A percentile compares a stretch with the other conserved stretches of the same genome.
These are phyloP conservation scores for Phasianus colchicus DNA, from an alignment of 2,113 vertebrate genomes.

Conservation along the genomic window DNA sequence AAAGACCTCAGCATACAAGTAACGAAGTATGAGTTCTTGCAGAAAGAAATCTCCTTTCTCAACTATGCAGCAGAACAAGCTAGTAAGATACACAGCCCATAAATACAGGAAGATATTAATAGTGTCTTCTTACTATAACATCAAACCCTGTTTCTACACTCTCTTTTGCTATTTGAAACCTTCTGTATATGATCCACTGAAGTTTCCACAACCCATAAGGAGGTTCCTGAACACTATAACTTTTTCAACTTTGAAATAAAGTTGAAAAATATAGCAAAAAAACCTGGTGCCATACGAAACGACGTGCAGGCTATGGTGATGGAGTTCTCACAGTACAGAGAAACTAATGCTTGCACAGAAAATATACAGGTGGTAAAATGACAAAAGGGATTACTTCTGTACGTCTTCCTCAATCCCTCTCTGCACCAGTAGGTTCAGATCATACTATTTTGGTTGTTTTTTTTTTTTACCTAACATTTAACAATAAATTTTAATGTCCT, in stretches of 20 bases:
- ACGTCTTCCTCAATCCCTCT: background rate
- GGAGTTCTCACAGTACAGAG: accelerated
- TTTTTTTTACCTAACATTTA: no score
- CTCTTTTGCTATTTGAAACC: background rate
- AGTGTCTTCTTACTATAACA: background rate
- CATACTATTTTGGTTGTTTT: background rate
- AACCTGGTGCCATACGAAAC: accelerated
- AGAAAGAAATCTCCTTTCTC: background rate
- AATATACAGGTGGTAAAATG: background rate
- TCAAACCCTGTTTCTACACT: background rate
- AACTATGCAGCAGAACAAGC: background rate
- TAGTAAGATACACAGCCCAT: background rate
- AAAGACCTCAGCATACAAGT: background rate
- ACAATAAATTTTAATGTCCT: background rate
- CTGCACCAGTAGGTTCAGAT: background rate
- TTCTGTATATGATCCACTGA: no score
- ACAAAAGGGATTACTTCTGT: background rate
- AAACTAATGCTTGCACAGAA: background rate
- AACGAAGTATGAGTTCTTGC: background rate
- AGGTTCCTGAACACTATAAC: no score
- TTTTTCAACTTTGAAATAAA: background rate
- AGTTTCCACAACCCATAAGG: no score
- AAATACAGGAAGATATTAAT: background rate
- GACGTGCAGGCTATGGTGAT: background rate
- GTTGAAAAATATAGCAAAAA: background rate